Evolutionary conservation across 2,113 vertebrate genomes (phyloP), one percentile per base, ranked within the genome.

Genomic region (Ciconia boyciana): DNA sequence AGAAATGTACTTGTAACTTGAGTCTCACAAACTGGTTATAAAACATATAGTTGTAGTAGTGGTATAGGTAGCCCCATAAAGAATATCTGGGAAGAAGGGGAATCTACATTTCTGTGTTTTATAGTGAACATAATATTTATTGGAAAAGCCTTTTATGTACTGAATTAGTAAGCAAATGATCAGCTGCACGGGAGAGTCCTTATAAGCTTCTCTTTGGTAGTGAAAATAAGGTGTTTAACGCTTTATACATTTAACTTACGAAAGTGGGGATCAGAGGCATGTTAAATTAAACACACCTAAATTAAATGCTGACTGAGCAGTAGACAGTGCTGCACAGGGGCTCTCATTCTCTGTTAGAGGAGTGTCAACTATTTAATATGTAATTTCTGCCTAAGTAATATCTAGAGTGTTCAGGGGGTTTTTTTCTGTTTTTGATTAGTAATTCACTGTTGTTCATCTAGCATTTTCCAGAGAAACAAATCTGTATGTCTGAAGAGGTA

Each of bases 141-240:
- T 93, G 84, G 69, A 49, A 83, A 80, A 36, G 24, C 41, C 58
- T 80, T 95, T 91, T n/a, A 76, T 60, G 54, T 25, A 7, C n/a
- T 88, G 78, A 78, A 85, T 93, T 95, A 85, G 54, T 65, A 87
- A 79, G 70, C 74, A 87, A 93, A 87, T 48, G 46, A 93, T 88
- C 93, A 52, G 32, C 66, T 95, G 62, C 81, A 80, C 0, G 0
- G 43, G 62, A 79, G 65, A 87, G 66, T 79, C 70, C 72, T 90
- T 69, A 9, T 20, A n/a, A 90, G 54, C 22, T 69, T 13, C 49
- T 46, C 79, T 80, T 82, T 74, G 87, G 71, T 87, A 58, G 91
- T 91, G 94, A 94, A 85, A 94, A 80, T 54, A 71, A 57, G 83
- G 65, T 6, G 7, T 91, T 91, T 34, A 69, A 84, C 8, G 3